A percentile compares a stretch with the other conserved stretches of the same genome.
Conservation (phyloP, 2,888 invertebrate species). For the Keiferia lycopersicella region DNA sequence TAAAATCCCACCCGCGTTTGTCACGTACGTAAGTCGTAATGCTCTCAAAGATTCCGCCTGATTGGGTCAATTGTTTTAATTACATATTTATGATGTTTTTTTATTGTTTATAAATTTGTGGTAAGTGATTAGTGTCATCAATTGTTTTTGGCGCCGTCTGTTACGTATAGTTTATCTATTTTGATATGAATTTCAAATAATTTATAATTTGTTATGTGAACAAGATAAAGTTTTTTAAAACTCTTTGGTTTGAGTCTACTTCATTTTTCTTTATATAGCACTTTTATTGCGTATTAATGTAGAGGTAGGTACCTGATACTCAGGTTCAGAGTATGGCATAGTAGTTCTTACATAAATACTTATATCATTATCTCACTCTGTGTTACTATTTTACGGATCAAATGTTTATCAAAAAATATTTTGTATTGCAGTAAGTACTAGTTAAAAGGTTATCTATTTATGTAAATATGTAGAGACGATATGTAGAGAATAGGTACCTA, state of each 20-base stretch:
- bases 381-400: too few relatives aligned
- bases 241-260: background rate
- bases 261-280: too few relatives aligned
- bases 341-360: too few relatives aligned
- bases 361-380: too few relatives aligned
- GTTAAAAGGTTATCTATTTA: too few relatives aligned
- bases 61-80: conserved; percentile 37
- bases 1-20: conserved; percentile 40
- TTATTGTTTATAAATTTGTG: background rate
- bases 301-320: too few relatives aligned
- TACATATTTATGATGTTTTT: conserved; percentile 1
- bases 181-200: conserved; percentile 1
- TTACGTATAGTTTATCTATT: conserved; percentile 3
- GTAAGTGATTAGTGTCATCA: background rate
- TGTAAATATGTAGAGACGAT: too few relatives aligned
- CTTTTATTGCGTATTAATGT: too few relatives aligned
- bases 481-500: too few relatives aligned
- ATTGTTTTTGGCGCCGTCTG: conserved; percentile 7
- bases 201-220: background rate
- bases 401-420: too few relatives aligned
- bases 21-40: conserved; percentile 39
- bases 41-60: conserved; percentile 41
- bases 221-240: background rate
- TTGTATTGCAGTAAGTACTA: too few relatives aligned
- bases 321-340: too few relatives aligned